Percentiles rank a stretch among this genome's conserved stretches.
phyloP scores from a whole-genome alignment of 2,888 invertebrate genomes.

The Ormia ochracea region DNA sequence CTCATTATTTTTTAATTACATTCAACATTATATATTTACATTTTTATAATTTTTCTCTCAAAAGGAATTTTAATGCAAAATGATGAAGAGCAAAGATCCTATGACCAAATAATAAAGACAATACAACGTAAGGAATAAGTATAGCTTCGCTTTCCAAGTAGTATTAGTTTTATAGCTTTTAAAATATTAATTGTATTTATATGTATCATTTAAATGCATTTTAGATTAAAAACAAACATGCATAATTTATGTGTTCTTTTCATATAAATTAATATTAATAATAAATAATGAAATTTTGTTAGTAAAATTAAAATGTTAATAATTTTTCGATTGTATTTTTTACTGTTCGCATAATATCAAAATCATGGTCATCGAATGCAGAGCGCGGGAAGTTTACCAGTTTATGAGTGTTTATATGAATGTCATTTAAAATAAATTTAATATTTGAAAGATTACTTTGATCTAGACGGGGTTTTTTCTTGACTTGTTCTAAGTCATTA shows the following conservation, averaged over 20 bases:
- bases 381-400: not conserved
- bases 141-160: conserved; percentile 50
- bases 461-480: conserved; percentile 39
- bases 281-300: not conserved
- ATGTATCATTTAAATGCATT: not conserved
- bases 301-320: conserved; percentile 24
- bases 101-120: conserved; percentile 60
- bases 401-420: conserved; percentile 23
- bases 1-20: not conserved
- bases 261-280: not conserved
- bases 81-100: conserved; percentile 58
- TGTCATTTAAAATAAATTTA: conserved; percentile 54
- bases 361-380: conserved; percentile 24
- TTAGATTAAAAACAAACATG: conserved; percentile 16
- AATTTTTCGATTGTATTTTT: conserved; percentile 39
- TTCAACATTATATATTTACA: too few relatives aligned
- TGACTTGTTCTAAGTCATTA: not conserved
- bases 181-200: not conserved
- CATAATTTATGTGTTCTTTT: too few relatives aligned
- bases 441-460: conserved; percentile 24
- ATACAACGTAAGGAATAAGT: conserved; percentile 63
- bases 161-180: conserved; percentile 7
- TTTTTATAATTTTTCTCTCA: not conserved
- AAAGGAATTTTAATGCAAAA: conserved; percentile 69
- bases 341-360: conserved; percentile 23